Evolutionary conservation across 2,888 invertebrate genomes (phyloP).

Genomic region (Lasioglossum villosulum): DNA sequence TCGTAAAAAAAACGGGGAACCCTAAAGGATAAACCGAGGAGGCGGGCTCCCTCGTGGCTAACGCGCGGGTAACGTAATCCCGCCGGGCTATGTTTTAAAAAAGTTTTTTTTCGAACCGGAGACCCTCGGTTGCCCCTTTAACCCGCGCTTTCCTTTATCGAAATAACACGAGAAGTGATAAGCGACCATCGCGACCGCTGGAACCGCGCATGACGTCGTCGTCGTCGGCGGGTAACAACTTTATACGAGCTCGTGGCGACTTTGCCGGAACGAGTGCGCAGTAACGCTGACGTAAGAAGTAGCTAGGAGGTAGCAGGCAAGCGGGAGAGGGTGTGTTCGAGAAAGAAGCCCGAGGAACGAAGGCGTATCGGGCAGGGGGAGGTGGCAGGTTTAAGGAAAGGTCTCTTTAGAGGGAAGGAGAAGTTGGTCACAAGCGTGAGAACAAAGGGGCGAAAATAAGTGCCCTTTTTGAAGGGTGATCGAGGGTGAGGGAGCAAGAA

Average conservation of each 20-base stretch:
- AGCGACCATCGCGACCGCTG: slow-evolving; percentile 50
- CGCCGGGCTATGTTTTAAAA: slow-evolving; percentile 33
- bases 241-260: slow-evolving; percentile 47
- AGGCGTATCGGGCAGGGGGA: slow-evolving; percentile 48
- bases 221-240: slow-evolving; percentile 45
- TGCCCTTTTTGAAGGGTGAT: slow-evolving; percentile 74
- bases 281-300: slow-evolving; percentile 62
- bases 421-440: slow-evolving; percentile 72
- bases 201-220: slow-evolving; percentile 52
- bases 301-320: slow-evolving; percentile 46
- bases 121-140: slow-evolving; percentile 52
- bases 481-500: slow-evolving; percentile 68
- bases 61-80: slow-evolving; percentile 30
- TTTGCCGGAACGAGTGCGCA: slow-evolving; percentile 64
- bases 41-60: not conserved
- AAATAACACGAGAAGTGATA: slow-evolving; percentile 59
- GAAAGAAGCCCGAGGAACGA: slow-evolving; percentile 62
- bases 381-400: slow-evolving; percentile 50
- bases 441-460: slow-evolving; percentile 79
- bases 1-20: not conserved
- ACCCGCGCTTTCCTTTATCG: slow-evolving; percentile 64
- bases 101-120: slow-evolving; percentile 9
- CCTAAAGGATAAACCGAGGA: slow-evolving; percentile 14
- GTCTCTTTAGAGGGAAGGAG: slow-evolving; percentile 49
- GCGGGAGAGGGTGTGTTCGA: slow-evolving; percentile 66